Evolutionary conservation across 2,888 invertebrate genomes (phyloP).

Genomic region (Nomada fucata): DNA sequence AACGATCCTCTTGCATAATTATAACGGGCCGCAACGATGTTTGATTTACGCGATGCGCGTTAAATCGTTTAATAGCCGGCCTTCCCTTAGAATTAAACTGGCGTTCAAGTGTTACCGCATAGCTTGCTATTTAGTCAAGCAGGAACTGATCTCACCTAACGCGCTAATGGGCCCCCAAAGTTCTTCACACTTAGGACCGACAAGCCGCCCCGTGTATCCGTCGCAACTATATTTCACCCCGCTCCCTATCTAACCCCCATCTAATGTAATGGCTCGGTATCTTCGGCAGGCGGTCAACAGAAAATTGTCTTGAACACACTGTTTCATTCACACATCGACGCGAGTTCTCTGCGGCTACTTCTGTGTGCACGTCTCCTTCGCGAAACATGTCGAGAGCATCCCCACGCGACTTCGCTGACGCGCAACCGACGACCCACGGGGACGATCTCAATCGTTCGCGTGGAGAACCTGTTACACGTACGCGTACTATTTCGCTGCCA

Average conservation of each 20-base stretch:
- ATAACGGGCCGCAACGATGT: background rate
- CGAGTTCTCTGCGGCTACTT: background rate
- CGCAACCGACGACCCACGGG: background rate
- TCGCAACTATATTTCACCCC: background rate
- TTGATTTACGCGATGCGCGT: background rate
- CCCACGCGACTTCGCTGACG: background rate
- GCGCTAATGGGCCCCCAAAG: no score
- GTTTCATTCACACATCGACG: background rate
- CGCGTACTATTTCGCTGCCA: slow-evolving; percentile 38
- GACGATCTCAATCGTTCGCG: background rate
- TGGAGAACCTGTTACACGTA: slow-evolving; percentile 35
- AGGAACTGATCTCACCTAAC: no score
- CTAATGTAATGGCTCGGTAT: background rate
- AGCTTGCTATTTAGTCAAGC: no score
- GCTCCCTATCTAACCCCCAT: background rate
- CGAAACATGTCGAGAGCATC: background rate
- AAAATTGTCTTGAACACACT: background rate
- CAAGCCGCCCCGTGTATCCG: no score
- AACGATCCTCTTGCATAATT: background rate
- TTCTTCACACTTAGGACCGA: no score
- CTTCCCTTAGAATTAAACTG: background rate
- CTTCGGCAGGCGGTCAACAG: background rate
- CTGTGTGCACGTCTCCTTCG: background rate
- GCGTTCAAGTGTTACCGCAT: no score
- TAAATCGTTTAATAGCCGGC: background rate